Evolutionary conservation across 2,888 invertebrate species (phyloP).

Genomic region (Yponomeuta plumbellus): DNA sequence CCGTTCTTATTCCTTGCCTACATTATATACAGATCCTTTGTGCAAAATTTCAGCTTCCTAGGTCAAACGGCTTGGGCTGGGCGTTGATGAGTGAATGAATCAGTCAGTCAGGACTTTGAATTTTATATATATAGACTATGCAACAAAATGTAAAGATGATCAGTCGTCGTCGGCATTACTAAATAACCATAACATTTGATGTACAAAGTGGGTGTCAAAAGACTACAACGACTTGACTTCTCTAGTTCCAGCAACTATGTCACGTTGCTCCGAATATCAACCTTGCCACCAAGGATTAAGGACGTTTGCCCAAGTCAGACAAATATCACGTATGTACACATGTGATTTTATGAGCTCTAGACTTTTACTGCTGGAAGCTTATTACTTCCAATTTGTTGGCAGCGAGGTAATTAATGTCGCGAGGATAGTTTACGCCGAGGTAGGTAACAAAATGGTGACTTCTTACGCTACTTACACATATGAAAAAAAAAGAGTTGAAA

Average conservation of each 20-base stretch:
- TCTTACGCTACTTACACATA: background rate
- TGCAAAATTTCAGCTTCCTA: no score
- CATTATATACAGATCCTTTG: no score
- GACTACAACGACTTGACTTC: no score
- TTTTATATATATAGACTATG: no score
- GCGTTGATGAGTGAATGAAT: no score
- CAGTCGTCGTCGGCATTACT: no score
- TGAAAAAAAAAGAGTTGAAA: background rate
- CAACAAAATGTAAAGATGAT: no score
- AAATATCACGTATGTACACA: background rate
- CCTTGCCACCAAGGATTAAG: background rate
- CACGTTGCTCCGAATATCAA: background rate
- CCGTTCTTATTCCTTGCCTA: no score
- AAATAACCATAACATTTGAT: background rate
- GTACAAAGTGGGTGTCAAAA: background rate
- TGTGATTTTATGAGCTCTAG: background rate
- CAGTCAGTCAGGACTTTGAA: no score
- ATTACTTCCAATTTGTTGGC: constrained; percentile 3
- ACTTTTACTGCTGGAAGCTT: background rate
- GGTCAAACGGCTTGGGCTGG: no score
- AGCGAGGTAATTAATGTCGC: constrained; percentile 10
- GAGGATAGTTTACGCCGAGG: background rate
- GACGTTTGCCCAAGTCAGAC: background rate
- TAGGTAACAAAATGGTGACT: background rate
- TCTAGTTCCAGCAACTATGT: background rate